Base-by-base conservation (phyloP, 2,113 vertebrate species). In the Clarias magur region DNA sequence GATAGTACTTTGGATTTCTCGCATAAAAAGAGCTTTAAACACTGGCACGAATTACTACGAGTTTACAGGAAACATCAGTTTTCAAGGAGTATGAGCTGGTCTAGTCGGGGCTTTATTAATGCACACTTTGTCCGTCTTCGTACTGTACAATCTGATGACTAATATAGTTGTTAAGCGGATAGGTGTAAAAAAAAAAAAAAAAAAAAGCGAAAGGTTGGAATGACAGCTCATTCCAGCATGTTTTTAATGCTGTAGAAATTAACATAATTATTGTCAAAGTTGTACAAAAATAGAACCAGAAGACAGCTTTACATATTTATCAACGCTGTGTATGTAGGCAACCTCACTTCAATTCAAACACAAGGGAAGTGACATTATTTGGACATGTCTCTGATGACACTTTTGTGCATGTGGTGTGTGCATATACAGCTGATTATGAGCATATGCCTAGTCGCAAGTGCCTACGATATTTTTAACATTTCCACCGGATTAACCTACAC, bases 401-500 rank as follows among this genome's bases (percentile, higher is more conserved):
- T 17, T 30, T 30, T 68, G 27, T 38, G 34, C 9, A 9, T 73
- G 10, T 76, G 42, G 11, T 23, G 25, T n/a, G 42, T 76, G 21
- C 53, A 42, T 12, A n/a, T 54, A n/a, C 8, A 78, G 48, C 53
- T 56, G 23, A 56, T 78, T 21, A 59, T 59, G 3, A 80, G 27
- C 27, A 34, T 80, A 21, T 34, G 54, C 8, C 27, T 80, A 23
- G 53, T 56, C 17, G 75, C 48, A 54, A 54, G 42, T 54, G 42
- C n/a, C 25, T 16, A 13, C 8, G 25, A 57, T 56, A 38, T 81
- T 81, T 81, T 81, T 42, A 34, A 81, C 23, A 62, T 62, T 42
- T 81, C 8, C 13, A 62, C 21, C 25, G 79, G 79, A 81, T 42
- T 81, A 62, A 62, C 79, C 79, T 81, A 81, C 57, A 62, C 79